phyloP scores from a whole-genome alignment of 2,888 invertebrate genomes.

The Ennomos quercinarius region DNA sequence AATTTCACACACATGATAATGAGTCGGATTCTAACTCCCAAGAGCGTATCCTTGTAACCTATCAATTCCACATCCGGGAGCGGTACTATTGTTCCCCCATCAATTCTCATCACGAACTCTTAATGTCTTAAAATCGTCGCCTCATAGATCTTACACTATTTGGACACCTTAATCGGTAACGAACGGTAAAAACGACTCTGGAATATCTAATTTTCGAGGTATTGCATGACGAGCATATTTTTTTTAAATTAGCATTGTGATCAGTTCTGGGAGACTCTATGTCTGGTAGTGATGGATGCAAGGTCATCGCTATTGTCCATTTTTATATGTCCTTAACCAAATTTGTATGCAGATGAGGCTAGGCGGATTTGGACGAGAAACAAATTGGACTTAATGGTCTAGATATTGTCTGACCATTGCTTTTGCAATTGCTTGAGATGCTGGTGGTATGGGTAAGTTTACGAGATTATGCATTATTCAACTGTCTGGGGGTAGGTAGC shows the following conservation, averaged over 20 bases:
- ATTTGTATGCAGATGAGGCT: slow-evolving; percentile 39
- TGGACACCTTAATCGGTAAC: slow-evolving; percentile 67
- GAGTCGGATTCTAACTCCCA: background rate
- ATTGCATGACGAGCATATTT: slow-evolving; percentile 41
- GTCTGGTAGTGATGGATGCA: slow-evolving; percentile 60
- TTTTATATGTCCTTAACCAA: slow-evolving; percentile 26
- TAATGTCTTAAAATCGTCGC: slow-evolving; percentile 73
- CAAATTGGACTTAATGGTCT: slow-evolving; percentile 21
- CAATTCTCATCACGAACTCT: slow-evolving; percentile 66
- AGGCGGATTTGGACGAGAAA: slow-evolving; percentile 34
- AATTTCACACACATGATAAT: too few species aligned
- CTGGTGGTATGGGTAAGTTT: slow-evolving; percentile 5
- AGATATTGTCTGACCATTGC: slow-evolving; percentile 13
- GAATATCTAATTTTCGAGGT: slow-evolving; percentile 57
- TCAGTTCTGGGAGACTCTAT: slow-evolving; percentile 70
- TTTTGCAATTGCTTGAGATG: slow-evolving; percentile 20
- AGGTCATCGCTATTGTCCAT: slow-evolving; percentile 33
- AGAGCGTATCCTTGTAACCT: slow-evolving; percentile 27
- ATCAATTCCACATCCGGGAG: slow-evolving; percentile 58
- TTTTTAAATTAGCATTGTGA: slow-evolving; percentile 65
- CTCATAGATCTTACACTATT: slow-evolving; percentile 67
- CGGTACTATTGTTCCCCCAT: slow-evolving; percentile 56
- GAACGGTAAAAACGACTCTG: slow-evolving; percentile 48
- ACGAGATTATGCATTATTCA: slow-evolving; percentile 12
- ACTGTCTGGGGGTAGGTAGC: slow-evolving; percentile 7